These are phyloP conservation scores for Enoplosus armatus DNA, from an alignment of 2,797 vertebrate species.

Conservation along the genomic window DNA sequence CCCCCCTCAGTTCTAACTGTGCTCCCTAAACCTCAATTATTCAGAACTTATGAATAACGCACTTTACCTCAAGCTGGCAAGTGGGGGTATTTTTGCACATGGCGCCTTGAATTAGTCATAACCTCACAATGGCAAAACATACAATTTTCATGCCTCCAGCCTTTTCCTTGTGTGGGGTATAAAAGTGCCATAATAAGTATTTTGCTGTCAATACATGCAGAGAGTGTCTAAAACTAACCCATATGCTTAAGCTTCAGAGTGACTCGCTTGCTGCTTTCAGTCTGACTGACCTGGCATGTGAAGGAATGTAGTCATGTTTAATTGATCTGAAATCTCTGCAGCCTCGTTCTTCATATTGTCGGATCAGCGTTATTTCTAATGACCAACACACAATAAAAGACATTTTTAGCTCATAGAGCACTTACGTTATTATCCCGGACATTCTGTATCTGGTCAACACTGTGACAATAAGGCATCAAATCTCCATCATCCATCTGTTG, in stretches of 20 bases:
- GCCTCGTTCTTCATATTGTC: constrained; percentile 1
- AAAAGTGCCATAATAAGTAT: constrained; percentile 60
- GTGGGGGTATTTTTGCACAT: constrained; percentile 79
- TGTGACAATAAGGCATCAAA: background rate
- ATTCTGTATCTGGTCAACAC: background rate
- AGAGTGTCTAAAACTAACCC: constrained; percentile 24
- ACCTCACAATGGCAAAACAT: constrained; percentile 78
- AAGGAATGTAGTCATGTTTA: constrained; percentile 66
- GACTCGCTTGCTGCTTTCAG: background rate
- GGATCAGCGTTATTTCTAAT: constrained; percentile 51
- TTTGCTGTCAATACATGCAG: constrained; percentile 54
- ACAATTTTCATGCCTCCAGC: constrained; percentile 70
- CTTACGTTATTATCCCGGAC: background rate
- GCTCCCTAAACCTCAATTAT: constrained; percentile 82
- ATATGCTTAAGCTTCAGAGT: constrained; percentile 14
- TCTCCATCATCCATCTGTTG: background rate
- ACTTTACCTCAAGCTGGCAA: constrained; percentile 79
- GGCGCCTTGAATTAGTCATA: constrained; percentile 81
- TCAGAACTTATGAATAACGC: constrained; percentile 84
- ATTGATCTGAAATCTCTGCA: constrained; percentile 66
- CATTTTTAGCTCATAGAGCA: constrained; percentile 9
- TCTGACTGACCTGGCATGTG: constrained; percentile 34
- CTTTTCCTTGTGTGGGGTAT: constrained; percentile 21
- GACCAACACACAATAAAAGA: background rate
- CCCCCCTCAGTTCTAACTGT: constrained; percentile 51